Percentiles rank a stretch among this genome's conserved stretches.
Conservation (phyloP, 1,140 invertebrate species). For the Trachelipus rathkii region DNA sequence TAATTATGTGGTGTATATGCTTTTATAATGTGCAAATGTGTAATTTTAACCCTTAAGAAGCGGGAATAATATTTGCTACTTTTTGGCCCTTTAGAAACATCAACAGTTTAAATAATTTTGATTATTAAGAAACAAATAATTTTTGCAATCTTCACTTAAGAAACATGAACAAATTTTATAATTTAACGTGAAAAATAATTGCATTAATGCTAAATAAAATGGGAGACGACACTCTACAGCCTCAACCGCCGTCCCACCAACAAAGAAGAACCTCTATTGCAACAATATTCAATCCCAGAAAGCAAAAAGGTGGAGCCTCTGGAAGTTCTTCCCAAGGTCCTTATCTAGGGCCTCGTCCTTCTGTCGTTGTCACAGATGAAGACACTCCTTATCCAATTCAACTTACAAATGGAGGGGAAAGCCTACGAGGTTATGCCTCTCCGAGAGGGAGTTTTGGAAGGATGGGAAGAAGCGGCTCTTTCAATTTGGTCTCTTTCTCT, state of each 20-base stretch:
- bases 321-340: background rate
- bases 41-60: too few relatives aligned
- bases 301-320: background rate
- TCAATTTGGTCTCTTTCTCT: background rate
- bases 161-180: too few relatives aligned
- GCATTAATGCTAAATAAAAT: background rate
- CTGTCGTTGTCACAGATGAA: background rate
- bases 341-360: background rate
- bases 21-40: too few relatives aligned
- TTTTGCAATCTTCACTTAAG: too few relatives aligned
- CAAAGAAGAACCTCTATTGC: background rate
- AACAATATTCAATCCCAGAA: constrained; percentile 1
- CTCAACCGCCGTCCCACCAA: background rate
- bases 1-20: too few relatives aligned
- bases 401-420: background rate
- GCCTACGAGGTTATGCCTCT: background rate
- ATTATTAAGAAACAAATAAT: too few relatives aligned
- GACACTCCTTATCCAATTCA: background rate
- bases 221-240: background rate
- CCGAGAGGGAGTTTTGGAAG: background rate
- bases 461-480: background rate
- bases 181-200: too few relatives aligned
- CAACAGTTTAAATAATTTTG: too few relatives aligned
- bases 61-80: too few relatives aligned
- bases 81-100: too few relatives aligned